Evolutionary conservation across 2,113 vertebrate genomes (phyloP), one percentile per base, ranked within the genome.

Genomic region (Xenopus laevis): DNA sequence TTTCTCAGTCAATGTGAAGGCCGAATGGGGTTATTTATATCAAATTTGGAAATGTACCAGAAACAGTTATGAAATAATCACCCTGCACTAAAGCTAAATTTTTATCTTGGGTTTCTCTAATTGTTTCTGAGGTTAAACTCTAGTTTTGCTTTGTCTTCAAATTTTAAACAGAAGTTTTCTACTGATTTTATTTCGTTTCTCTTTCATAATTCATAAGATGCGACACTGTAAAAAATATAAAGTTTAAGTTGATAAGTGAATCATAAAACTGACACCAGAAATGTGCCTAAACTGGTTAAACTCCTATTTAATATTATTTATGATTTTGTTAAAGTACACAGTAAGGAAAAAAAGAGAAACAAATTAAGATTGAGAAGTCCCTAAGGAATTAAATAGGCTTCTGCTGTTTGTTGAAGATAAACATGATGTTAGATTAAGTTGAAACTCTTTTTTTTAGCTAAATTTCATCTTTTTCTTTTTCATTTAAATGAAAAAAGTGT

Each of bases 181-280:
- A 23, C 17, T 72, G 33, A 72, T 68, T 65, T 71, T 44, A 52
- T 53, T 60, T 65, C 13, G 13, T 61, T 75, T 60, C 46, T 74
- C 20, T 30, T 75, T 59, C 17, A 33, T 78, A 71, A 68, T 74
- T 67, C 53, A 21, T 61, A 75, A 80, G 67, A 71, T 78, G 63
- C 60, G 57, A 70, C 52, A 67, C 62, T 67, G 66, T 64, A 50
- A 74, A 65, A n/a, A 62, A 71, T 71, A 11, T 17, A 71, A 47
- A 58, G 79, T 84, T 76, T 65, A 13, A 59, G 68, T 78, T 71
- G 66, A 72, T 80, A 81, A 79, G 53, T 68, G 73, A 58, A 71
- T 81, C 23, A 82, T 76, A 70, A 65, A 68, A 78, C 81, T 76
- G 40, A 67, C 78, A 78, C 70, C 77, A 80, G 79, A 80, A 81